A percentile compares a stretch with the other conserved stretches of the same genome.
These are phyloP conservation scores for Furnarius figulus DNA, from an alignment of 2,113 vertebrate genomes.

Conservation along the genomic window DNA sequence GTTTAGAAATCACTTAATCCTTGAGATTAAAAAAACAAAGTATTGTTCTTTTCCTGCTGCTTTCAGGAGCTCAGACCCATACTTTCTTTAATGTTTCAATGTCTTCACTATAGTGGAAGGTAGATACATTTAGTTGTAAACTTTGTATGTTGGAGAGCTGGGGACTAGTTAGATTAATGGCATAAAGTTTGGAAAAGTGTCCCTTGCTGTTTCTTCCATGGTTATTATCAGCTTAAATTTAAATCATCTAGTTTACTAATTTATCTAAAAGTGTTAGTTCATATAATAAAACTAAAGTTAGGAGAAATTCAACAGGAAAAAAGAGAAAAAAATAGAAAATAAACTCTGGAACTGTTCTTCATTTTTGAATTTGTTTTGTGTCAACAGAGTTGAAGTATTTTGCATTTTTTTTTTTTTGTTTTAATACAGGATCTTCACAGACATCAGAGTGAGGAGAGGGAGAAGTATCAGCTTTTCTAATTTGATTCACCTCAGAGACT, in stretches of 20 bases:
- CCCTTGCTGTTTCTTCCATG: background rate
- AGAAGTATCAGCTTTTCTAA: background rate
- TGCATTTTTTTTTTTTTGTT: background rate
- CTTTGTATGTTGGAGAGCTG: background rate
- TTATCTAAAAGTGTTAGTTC: background rate
- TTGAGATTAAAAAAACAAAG: background rate
- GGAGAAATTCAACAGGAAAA: background rate
- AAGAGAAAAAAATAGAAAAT: background rate
- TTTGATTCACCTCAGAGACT: background rate
- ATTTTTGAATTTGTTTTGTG: background rate
- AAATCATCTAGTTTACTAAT: background rate
- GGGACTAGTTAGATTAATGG: background rate
- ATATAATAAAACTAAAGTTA: background rate
- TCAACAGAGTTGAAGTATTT: background rate
- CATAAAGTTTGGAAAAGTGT: background rate
- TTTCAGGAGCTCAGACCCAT: background rate
- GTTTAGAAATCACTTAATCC: background rate
- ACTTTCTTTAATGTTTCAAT: background rate
- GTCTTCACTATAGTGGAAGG: background rate
- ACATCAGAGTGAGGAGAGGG: background rate
- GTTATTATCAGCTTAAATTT: background rate
- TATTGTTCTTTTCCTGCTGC: background rate
- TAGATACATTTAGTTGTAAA: background rate
- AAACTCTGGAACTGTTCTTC: background rate
- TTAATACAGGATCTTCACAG: background rate